phyloP scores from a whole-genome alignment of 2,888 invertebrate species.

The Drosophila trichaetosa region DNA sequence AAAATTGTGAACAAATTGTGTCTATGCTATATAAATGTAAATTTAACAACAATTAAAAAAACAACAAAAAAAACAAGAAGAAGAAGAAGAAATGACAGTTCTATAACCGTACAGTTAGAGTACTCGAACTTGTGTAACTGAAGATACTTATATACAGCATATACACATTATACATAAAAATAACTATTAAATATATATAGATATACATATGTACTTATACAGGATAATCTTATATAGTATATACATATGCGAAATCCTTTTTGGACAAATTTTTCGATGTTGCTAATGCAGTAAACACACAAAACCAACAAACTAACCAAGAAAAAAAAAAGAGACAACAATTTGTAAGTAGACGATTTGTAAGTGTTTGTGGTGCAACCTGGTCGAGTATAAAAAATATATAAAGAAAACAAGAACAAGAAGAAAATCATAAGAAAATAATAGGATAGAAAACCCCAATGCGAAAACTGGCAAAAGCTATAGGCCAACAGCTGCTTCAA shows the following conservation, averaged over 20 bases:
- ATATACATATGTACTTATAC: slow-evolving; percentile 65
- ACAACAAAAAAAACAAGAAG: not conserved
- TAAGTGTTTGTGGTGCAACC: slow-evolving; percentile 77
- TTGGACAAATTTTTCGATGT: slow-evolving; percentile 79
- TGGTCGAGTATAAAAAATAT: slow-evolving; percentile 74
- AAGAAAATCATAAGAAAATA: slow-evolving; percentile 2
- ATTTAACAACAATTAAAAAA: slow-evolving; percentile 31
- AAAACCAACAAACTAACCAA: slow-evolving; percentile 35
- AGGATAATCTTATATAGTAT: slow-evolving; percentile 71
- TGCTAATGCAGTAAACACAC: slow-evolving; percentile 59
- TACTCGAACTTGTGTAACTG: slow-evolving; percentile 61
- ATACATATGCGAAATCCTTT: slow-evolving; percentile 75
- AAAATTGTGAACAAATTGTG: slow-evolving; percentile 75
- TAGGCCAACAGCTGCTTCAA: slow-evolving; percentile 49
- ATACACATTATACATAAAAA: slow-evolving; percentile 61
- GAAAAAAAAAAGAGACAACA: slow-evolving; percentile 9
- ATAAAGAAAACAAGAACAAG: slow-evolving; percentile 21
- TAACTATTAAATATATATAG: slow-evolving; percentile 47
- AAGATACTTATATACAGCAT: slow-evolving; percentile 68
- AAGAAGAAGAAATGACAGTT: slow-evolving; percentile 12
- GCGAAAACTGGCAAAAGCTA: slow-evolving; percentile 46
- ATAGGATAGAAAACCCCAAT: slow-evolving; percentile 1
- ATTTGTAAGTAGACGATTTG: slow-evolving; percentile 60
- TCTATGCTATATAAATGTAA: slow-evolving; percentile 61
- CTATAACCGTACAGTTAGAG: slow-evolving; percentile 19